Conservation (phyloP, 2,888 invertebrate genomes). For the Neuroscelio doddi region DNA sequence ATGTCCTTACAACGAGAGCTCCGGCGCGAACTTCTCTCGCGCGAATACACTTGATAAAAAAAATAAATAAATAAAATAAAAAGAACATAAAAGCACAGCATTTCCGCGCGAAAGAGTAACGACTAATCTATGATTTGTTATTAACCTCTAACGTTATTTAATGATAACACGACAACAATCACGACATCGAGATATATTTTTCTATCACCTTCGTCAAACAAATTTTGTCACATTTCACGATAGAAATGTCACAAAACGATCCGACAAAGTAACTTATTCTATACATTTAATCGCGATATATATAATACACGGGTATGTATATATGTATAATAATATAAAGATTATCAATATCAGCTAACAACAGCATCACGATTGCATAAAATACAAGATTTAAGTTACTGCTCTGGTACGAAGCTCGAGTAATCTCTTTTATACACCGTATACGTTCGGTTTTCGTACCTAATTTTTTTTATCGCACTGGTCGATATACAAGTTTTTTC, state of each 20-base stretch:
- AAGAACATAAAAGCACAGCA: constrained; percentile 12
- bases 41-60: constrained; percentile 19
- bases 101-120: neutral
- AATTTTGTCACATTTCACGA: constrained; percentile 27
- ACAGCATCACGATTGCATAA: constrained; percentile 42
- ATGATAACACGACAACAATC: constrained; percentile 52
- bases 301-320: constrained; percentile 14
- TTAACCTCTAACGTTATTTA: constrained; percentile 18
- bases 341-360: constrained; percentile 36
- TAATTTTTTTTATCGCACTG: constrained; percentile 7
- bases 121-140: constrained; percentile 2
- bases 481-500: constrained; percentile 2
- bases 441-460: constrained; percentile 25
- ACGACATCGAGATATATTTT: constrained; percentile 53
- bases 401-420: constrained; percentile 35
- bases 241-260: constrained; percentile 27
- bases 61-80: constrained; percentile 14
- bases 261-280: constrained; percentile 4
- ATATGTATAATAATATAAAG: constrained; percentile 34
- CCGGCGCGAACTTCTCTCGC: neutral
- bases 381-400: constrained; percentile 35
- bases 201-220: constrained; percentile 5
- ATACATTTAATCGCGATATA: constrained; percentile 15
- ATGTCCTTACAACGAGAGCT: neutral
- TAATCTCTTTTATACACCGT: constrained; percentile 24